These are phyloP conservation scores for Drosophila kanekoi DNA, from an alignment of 2,888 invertebrate genomes.

Conservation along the genomic window DNA sequence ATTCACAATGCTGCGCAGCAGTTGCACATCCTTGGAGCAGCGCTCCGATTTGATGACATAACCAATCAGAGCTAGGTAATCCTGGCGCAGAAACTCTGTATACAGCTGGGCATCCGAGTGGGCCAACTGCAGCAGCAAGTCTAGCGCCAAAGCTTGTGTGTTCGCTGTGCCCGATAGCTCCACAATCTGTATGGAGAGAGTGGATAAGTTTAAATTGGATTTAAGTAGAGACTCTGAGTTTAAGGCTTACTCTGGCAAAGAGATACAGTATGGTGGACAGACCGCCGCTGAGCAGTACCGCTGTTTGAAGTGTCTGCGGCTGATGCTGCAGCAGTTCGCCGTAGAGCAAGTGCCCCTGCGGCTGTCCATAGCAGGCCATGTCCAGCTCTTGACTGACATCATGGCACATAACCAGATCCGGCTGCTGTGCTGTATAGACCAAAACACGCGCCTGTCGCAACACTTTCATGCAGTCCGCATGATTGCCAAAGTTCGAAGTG, in stretches of 20 bases:
- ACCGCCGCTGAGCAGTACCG: constrained; percentile 86
- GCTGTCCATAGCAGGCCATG: constrained; percentile 73
- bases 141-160: constrained; percentile 88
- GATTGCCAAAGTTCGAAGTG: constrained; percentile 72
- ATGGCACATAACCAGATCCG: constrained; percentile 85
- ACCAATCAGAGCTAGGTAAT: constrained; percentile 87
- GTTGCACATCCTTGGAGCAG: constrained; percentile 87
- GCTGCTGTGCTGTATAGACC: constrained; percentile 88
- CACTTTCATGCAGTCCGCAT: constrained; percentile 85
- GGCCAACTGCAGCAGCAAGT: constrained; percentile 87
- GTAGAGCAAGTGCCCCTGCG: constrained; percentile 80
- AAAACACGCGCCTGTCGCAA: constrained; percentile 88
- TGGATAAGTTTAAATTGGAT: no score
- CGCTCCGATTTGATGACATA: constrained; percentile 88
- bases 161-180: constrained; percentile 87
- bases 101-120: constrained; percentile 88
- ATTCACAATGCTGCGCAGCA: constrained; percentile 89
- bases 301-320: constrained; percentile 81
- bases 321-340: constrained; percentile 77
- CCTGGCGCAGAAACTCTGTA: constrained; percentile 87
- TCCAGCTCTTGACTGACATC: constrained; percentile 72
- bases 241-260: constrained; percentile 87
- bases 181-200: constrained; percentile 86
- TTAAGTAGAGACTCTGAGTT: no score
- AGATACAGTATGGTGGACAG: constrained; percentile 88